Evolutionary conservation across 2,113 vertebrate species (phyloP), one percentile per base, ranked within the genome.

Genomic region (Monopterus albus): DNA sequence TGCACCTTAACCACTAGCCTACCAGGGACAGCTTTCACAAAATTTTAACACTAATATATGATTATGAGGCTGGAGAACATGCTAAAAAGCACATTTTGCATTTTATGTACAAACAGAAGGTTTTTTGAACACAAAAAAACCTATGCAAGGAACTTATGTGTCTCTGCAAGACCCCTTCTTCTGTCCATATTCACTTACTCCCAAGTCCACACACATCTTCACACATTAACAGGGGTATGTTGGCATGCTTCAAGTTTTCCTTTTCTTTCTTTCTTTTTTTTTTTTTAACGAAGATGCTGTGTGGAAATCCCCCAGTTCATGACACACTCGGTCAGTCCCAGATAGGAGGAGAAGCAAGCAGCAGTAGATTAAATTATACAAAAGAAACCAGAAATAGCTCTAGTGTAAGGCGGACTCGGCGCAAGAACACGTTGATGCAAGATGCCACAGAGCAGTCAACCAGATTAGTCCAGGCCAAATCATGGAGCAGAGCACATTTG

Each of bases 351-450:
- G 79, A 86, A 76, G 81, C 72, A 55, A 88, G 75, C 75, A 88
- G 83, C 67, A 74, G 89, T 66, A 78, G 85, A 92, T 92, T 92
- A 91, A 92, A 93, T 92, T 91, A 92, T 91, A 92, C 85, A 92
- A 72, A 81, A 92, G 86, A 70, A 71, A 85, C 89, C 91, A 93
- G 90, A 91, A 93, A 92, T 92, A 93, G 89, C 89, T 72, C 62
- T 5, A 59, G 62, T 57, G 78, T 71, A 43, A 83, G 65, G 53
- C 72, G 88, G 89, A 88, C 87, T 26, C 46, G 6, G 82, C 60
- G 74, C 77, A 73, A 57, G 78, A 87, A 78, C 73, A 72, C 78
- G 60, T 29, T 60, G 72, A 63, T 70, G 83, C 51, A 28, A 83
- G 79, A 74, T 40, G 68, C 81, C 81, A 64, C 79, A 26, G 68